Evolutionary conservation across 2,797 vertebrate genomes (phyloP).

Genomic region (Myripristis jacobus): DNA sequence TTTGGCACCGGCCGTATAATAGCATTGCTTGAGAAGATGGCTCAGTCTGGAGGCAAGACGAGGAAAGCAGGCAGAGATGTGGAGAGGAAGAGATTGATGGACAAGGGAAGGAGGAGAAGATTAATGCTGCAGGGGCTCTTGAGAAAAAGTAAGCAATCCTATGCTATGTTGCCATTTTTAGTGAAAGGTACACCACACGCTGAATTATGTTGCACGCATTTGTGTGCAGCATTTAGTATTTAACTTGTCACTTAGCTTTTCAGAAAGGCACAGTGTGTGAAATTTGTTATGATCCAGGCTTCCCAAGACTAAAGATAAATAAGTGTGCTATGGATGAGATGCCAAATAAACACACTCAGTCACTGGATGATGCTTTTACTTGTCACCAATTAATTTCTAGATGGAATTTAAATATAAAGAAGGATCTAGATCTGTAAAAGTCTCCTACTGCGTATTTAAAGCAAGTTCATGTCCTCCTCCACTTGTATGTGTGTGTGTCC

Average conservation of each 20-base stretch:
- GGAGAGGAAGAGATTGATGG: constrained; percentile 15
- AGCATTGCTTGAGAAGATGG: constrained; percentile 11
- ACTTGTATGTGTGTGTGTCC: constrained; percentile 9
- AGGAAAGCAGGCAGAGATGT: constrained; percentile 1
- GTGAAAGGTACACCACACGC: not conserved
- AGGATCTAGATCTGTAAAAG: constrained; percentile 14
- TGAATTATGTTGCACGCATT: not conserved
- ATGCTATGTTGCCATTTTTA: not conserved
- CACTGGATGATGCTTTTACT: constrained; percentile 28
- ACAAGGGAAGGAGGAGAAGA: constrained; percentile 13
- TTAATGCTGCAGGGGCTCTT: constrained; percentile 5
- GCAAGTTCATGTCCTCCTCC: not conserved
- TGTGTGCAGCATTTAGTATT: not conserved
- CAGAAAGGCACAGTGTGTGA: constrained; percentile 9
- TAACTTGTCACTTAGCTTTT: not conserved
- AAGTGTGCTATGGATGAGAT: constrained; percentile 38
- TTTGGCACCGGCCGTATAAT: constrained; percentile 44
- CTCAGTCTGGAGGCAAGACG: constrained; percentile 27
- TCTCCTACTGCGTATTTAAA: not conserved
- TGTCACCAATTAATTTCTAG: constrained; percentile 24
- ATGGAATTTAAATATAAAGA: constrained; percentile 18
- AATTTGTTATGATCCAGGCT: constrained; percentile 8
- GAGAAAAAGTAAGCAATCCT: constrained; percentile 16
- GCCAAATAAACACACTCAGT: constrained; percentile 38
- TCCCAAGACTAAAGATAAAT: constrained; percentile 19